These are phyloP conservation scores for Danionella cerebrum DNA, from an alignment of 2,113 vertebrate species.

Conservation along the genomic window DNA sequence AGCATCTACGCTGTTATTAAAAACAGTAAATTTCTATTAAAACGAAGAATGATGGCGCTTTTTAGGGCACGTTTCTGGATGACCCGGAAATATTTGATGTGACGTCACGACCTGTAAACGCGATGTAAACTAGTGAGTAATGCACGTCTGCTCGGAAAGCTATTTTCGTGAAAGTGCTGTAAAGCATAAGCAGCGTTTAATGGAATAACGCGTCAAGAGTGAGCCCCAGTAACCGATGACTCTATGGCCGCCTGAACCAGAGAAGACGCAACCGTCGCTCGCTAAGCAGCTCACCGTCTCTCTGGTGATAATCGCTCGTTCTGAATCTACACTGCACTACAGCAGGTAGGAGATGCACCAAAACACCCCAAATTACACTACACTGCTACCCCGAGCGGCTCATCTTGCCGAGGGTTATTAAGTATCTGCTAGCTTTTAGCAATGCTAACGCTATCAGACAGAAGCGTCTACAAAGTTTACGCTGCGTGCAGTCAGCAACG, in stretches of 20 bases:
- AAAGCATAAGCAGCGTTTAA: neutral
- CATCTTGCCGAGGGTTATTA: neutral
- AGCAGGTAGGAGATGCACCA: neutral
- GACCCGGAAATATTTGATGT: neutral
- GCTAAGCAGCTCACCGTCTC: slow-evolving; percentile 1
- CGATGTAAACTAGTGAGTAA: neutral
- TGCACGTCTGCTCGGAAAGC: neutral
- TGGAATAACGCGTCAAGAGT: neutral
- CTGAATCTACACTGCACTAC: neutral
- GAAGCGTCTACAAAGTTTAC: neutral
- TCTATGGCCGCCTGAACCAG: neutral
- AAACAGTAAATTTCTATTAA: too few species aligned
- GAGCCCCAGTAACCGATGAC: neutral
- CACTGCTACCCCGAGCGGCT: neutral
- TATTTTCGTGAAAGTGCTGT: neutral
- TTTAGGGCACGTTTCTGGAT: too few species aligned
- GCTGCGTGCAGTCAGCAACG: neutral
- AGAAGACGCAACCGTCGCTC: neutral
- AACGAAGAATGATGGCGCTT: too few species aligned
- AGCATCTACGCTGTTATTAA: too few species aligned
- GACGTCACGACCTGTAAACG: neutral
- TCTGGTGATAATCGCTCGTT: slow-evolving; percentile 2
- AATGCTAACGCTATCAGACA: neutral
- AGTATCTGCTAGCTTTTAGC: neutral
- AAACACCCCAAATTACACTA: neutral